Evolutionary conservation across 2,797 vertebrate species (phyloP).

Genomic region (Prionace glauca): DNA sequence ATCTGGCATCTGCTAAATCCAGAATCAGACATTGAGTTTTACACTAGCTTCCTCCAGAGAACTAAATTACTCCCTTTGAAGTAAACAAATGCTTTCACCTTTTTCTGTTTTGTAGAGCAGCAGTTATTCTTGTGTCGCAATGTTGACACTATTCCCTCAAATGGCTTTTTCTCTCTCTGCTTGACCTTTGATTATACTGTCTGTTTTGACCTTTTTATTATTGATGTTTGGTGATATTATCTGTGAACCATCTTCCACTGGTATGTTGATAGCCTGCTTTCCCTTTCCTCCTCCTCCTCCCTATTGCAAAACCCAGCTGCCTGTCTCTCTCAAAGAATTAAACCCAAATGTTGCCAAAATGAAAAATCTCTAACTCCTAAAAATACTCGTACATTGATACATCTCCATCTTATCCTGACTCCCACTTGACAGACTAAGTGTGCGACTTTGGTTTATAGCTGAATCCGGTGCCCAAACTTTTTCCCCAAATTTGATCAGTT

Average conservation of each 20-base stretch:
- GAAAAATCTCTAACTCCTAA: neutral
- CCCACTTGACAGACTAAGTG: neutral
- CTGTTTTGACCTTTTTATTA: too few species aligned
- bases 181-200: too few species aligned
- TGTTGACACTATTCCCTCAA: neutral
- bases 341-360: too few species aligned
- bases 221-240: too few species aligned
- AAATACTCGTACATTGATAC: neutral
- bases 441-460: neutral
- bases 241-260: neutral
- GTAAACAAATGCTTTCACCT: neutral
- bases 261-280: neutral
- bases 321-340: neutral
- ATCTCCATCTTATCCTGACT: neutral
- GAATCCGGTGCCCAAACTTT: neutral
- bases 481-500: neutral
- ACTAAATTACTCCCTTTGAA: neutral
- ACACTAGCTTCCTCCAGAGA: neutral
- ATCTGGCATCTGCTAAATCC: neutral
- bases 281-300: neutral
- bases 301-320: neutral
- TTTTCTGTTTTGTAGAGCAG: neutral
- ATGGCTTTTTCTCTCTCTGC: neutral
- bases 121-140: neutral
- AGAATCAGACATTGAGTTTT: neutral